Evolutionary conservation across 2,797 vertebrate species (phyloP).

Genomic region (Chiloscyllium punctatum): DNA sequence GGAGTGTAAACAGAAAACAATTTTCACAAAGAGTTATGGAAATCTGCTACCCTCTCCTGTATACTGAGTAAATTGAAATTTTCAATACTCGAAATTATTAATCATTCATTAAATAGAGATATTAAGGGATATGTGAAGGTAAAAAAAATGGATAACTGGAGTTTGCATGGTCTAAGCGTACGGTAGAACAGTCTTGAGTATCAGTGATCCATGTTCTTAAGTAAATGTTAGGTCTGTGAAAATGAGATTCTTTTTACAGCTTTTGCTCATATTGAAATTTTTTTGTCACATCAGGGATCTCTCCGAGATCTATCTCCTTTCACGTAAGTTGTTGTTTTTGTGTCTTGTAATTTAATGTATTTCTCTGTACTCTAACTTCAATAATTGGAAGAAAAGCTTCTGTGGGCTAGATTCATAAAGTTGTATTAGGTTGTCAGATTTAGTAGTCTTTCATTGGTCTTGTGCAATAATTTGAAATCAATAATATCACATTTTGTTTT

Average conservation of each 20-base stretch:
- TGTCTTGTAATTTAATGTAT: background rate
- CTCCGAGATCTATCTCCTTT: slow-evolving; percentile 82
- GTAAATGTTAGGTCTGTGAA: background rate
- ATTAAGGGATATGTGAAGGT: no score
- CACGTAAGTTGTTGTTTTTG: slow-evolving; percentile 66
- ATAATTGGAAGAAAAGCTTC: background rate
- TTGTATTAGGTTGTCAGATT: background rate
- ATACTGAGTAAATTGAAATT: background rate
- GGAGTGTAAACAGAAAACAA: background rate
- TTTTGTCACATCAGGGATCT: slow-evolving; percentile 55
- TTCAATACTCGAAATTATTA: background rate
- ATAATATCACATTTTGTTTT: background rate
- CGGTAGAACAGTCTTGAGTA: background rate
- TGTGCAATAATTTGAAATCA: background rate
- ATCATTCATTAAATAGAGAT: background rate
- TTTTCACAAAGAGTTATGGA: background rate
- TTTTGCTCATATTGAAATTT: slow-evolving; percentile 41
- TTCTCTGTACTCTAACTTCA: background rate
- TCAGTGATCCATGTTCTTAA: background rate
- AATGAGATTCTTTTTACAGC: slow-evolving; percentile 28
- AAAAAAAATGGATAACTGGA: background rate
- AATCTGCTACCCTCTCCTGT: background rate
- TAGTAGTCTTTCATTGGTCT: background rate
- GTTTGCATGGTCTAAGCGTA: background rate
- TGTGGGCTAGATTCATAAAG: background rate